A percentile compares a stretch with the other conserved stretches of the same genome.
phyloP scores from a whole-genome alignment of 2,113 vertebrate species.

The Saccopteryx leptura region DNA sequence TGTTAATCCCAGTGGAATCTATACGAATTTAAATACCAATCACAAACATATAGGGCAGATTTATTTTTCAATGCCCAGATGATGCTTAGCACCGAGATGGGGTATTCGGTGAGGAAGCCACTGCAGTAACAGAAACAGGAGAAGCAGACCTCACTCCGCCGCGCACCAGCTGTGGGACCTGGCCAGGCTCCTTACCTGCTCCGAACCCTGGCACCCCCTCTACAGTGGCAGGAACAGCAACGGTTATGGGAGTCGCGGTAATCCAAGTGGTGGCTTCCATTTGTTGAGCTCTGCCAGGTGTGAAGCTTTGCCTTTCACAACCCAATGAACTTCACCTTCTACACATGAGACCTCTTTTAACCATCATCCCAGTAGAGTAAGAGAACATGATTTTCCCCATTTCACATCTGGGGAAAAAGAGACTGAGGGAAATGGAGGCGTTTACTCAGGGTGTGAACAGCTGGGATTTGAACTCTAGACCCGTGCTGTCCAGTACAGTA shows the following conservation, averaged over 20 bases:
- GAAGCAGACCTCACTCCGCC: too few relatives aligned
- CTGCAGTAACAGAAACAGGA: background rate
- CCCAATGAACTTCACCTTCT: background rate
- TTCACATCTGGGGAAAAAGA: background rate
- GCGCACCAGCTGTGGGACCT: accelerated
- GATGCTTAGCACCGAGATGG: background rate
- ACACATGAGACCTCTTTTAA: background rate
- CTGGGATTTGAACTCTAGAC: background rate
- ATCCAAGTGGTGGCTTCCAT: background rate
- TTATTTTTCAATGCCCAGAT: background rate
- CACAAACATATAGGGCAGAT: background rate
- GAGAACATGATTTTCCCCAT: background rate
- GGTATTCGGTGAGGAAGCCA: background rate
- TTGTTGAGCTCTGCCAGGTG: background rate
- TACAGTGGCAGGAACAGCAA: accelerated
- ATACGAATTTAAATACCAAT: background rate
- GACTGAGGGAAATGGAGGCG: background rate
- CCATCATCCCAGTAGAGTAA: background rate
- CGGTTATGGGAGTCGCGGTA: background rate
- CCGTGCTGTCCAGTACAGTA: too few relatives aligned
- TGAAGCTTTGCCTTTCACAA: background rate
- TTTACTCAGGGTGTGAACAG: background rate
- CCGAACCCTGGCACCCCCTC: background rate
- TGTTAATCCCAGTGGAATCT: background rate
- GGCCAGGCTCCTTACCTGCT: background rate